Evolutionary conservation across 2,888 invertebrate genomes (phyloP), one percentile per base, ranked within the genome.

Genomic region (Macropis europaea): DNA sequence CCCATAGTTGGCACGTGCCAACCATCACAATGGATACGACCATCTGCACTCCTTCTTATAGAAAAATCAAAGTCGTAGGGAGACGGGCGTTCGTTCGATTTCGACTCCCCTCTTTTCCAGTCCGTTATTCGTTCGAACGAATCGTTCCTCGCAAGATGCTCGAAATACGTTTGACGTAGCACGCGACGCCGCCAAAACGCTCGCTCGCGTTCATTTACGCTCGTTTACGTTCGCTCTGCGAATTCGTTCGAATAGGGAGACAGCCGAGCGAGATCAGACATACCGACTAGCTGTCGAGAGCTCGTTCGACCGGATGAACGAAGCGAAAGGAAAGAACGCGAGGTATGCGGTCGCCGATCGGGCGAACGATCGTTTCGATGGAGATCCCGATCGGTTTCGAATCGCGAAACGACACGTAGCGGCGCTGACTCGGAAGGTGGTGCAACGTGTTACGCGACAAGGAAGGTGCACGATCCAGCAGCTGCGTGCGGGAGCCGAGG

Each of bases 11-110:
- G 87, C 87, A 86, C 87, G 87, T 86, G 87, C 84, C 87, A 79
- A 67, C 76, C 76, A 79, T 75, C 68, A 86, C 82, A 87, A 85
- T 87, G 69, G 74, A 56, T 70, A 63, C 75, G 68, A 76, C 84
- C 86, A 86, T 86, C 86, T 86, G 86, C 85, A 85, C 84, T 84
- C 83, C 77, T 84, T 86, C 81, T 83, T 81, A 81, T 79, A 77
- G 75, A 80, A 82, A 84, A 86, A 86, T 85, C 84, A 82, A 83
- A 83, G 81, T 77, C 77, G 77, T 64, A 72, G 67, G 73, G 56
- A 61, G 48, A 66, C 75, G 54, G 72, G 64, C 72, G 62, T 60
- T 72, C 43, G 57, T 54, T 34, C 70, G 68, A 72, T 75, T 66
- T 57, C 71, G 54, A 57, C 66, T 69, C 62, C 67, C 64, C 50